These are phyloP conservation scores for Andrena marginata DNA, from an alignment of 2,888 invertebrate genomes.

Conservation along the genomic window DNA sequence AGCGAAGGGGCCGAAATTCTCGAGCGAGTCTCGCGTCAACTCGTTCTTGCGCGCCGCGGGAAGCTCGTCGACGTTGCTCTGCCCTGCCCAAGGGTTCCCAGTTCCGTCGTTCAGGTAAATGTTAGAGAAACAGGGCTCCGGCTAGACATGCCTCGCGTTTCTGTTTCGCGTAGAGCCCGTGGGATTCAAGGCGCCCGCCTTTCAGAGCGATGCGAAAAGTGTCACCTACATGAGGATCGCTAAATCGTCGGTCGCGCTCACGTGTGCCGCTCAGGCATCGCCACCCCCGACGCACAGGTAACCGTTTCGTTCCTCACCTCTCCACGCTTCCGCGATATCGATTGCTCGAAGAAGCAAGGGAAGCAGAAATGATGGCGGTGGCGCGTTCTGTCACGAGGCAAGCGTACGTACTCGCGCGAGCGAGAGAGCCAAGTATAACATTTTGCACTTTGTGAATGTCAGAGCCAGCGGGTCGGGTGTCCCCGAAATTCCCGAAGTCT, in stretches of 20 bases:
- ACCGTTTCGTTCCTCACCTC: constrained; percentile 30
- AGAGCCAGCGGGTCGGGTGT: constrained; percentile 83
- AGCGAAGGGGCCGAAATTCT: constrained; percentile 87
- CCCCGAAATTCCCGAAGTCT: constrained; percentile 83
- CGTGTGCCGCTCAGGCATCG: constrained; percentile 90
- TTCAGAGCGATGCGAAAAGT: constrained; percentile 87
- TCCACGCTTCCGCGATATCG: neutral
- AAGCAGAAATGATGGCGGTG: constrained; percentile 32
- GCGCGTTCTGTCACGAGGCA: constrained; percentile 2
- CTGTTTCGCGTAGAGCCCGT: constrained; percentile 85
- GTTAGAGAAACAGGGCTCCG: constrained; percentile 24
- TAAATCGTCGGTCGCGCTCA: constrained; percentile 87
- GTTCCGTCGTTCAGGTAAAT: constrained; percentile 90
- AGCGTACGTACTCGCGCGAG: neutral
- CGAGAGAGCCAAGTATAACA: constrained; percentile 4
- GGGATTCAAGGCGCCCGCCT: constrained; percentile 87
- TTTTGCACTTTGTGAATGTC: constrained; percentile 62
- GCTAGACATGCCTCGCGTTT: constrained; percentile 20
- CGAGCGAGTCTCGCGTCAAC: constrained; percentile 87
- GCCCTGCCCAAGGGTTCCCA: constrained; percentile 90
- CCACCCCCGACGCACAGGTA: constrained; percentile 92
- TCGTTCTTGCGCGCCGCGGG: constrained; percentile 85
- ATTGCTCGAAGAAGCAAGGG: neutral
- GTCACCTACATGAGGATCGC: constrained; percentile 81
- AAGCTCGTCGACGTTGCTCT: constrained; percentile 87